Conservation (phyloP, 2,888 invertebrate species). For the Hetaerina titia region DNA sequence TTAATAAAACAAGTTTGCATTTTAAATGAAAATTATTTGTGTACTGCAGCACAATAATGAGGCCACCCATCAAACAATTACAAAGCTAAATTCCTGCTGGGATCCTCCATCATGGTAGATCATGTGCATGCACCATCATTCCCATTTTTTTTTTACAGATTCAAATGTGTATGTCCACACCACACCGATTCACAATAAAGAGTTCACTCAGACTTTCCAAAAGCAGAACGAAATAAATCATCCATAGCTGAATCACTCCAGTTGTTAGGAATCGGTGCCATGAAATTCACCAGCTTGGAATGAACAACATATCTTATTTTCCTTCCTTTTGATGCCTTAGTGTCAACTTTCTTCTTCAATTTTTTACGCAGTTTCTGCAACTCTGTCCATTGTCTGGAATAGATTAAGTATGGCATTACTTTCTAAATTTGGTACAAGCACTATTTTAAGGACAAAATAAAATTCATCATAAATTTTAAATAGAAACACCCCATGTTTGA, state of each 20-base stretch:
- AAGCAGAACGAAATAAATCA: conserved; percentile 90
- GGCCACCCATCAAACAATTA: too few species aligned
- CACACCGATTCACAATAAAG: not conserved
- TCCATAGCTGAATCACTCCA: conserved; percentile 90
- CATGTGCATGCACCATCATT: too few species aligned
- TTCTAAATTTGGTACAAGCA: not conserved
- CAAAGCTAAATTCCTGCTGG: too few species aligned
- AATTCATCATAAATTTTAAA: too few species aligned
- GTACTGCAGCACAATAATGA: too few species aligned
- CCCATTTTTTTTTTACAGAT: too few species aligned
- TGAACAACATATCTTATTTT: conserved; percentile 93
- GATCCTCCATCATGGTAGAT: too few species aligned
- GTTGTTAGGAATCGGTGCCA: conserved; percentile 87
- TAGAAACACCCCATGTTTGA: too few species aligned
- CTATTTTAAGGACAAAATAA: too few species aligned
- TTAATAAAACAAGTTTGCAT: too few species aligned
- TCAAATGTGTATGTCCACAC: not conserved
- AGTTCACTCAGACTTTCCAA: conserved; percentile 80
- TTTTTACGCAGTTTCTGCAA: conserved; percentile 94
- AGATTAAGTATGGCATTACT: conserved; percentile 56
- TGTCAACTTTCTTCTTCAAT: conserved; percentile 95
- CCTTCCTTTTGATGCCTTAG: conserved; percentile 95
- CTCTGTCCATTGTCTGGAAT: conserved; percentile 89
- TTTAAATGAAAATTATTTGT: too few species aligned
- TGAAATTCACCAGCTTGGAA: conserved; percentile 91